Percentiles rank a stretch among this genome's conserved stretches.
phyloP scores from a whole-genome alignment of 2,797 vertebrate species.

The Pipistrellus nathusii region DNA sequence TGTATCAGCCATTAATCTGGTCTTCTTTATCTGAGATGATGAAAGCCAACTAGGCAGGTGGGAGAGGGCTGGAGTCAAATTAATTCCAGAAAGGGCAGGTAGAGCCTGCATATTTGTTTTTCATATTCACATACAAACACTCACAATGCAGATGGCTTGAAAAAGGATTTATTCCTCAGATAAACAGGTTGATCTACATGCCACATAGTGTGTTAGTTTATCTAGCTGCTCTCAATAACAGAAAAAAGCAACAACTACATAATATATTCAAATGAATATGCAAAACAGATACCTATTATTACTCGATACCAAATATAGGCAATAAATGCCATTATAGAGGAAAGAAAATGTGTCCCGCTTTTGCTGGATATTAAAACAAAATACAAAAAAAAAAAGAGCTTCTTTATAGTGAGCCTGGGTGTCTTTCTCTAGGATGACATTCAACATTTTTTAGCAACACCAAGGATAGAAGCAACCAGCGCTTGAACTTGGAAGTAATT shows the following conservation, averaged over 20 bases:
- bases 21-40: background rate
- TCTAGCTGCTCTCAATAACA: background rate
- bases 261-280: slow-evolving; percentile 51
- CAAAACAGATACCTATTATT: slow-evolving; percentile 24
- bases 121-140: background rate
- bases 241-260: background rate
- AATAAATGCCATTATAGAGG: slow-evolving; percentile 2
- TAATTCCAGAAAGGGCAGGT: background rate
- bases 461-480: slow-evolving; percentile 80
- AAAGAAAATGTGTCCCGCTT: background rate
- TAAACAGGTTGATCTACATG: background rate
- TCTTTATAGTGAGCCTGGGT: slow-evolving; percentile 49
- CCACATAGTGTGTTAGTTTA: background rate
- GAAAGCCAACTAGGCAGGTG: background rate
- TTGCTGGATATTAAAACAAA: slow-evolving; percentile 54
- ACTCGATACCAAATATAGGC: slow-evolving; percentile 28
- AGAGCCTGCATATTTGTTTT: background rate
- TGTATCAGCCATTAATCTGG: background rate
- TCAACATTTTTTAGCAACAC: slow-evolving; percentile 67
- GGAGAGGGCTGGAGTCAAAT: background rate
- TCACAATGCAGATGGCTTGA: slow-evolving; percentile 1
- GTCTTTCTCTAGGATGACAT: slow-evolving; percentile 56
- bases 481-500: slow-evolving; percentile 83
- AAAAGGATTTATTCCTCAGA: slow-evolving; percentile 21
- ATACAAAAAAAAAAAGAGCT: background rate